Evolutionary conservation across 2,113 vertebrate species (phyloP).

Genomic region (Brachirus orientalis): DNA sequence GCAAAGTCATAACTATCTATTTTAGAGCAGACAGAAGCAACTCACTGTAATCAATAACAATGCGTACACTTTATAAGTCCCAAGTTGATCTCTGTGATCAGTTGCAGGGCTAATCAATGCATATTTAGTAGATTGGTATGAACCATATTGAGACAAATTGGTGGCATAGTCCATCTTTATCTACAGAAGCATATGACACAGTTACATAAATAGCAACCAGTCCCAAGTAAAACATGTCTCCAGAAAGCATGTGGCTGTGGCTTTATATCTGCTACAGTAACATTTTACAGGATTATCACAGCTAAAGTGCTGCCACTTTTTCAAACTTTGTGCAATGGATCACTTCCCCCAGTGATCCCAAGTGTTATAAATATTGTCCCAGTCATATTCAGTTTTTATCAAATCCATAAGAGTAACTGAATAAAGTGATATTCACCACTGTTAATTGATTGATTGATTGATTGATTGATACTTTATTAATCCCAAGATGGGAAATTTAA

Average conservation of each 20-base stretch:
- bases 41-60: slow-evolving; percentile 55
- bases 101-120: slow-evolving; percentile 15
- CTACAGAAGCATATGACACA: neutral
- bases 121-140: slow-evolving; percentile 27
- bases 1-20: slow-evolving; percentile 75
- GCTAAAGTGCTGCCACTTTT: slow-evolving; percentile 24
- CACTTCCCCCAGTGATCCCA: neutral
- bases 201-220: neutral
- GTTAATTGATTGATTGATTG: too few species aligned
- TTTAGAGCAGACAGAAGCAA: slow-evolving; percentile 51
- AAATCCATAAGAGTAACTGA: too few species aligned
- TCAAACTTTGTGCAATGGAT: slow-evolving; percentile 4
- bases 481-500: too few species aligned
- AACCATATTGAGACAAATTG: slow-evolving; percentile 16
- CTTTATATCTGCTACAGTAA: slow-evolving; percentile 46
- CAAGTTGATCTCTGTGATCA: slow-evolving; percentile 44
- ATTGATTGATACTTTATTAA: too few species aligned
- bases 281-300: slow-evolving; percentile 41
- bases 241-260: neutral
- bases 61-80: slow-evolving; percentile 38
- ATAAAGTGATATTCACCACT: too few species aligned
- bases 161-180: neutral
- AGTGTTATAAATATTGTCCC: too few species aligned
- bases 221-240: slow-evolving; percentile 5
- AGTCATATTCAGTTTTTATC: neutral